Conservation (phyloP, 2,888 invertebrate genomes). For the Poecilus cupreus region DNA sequence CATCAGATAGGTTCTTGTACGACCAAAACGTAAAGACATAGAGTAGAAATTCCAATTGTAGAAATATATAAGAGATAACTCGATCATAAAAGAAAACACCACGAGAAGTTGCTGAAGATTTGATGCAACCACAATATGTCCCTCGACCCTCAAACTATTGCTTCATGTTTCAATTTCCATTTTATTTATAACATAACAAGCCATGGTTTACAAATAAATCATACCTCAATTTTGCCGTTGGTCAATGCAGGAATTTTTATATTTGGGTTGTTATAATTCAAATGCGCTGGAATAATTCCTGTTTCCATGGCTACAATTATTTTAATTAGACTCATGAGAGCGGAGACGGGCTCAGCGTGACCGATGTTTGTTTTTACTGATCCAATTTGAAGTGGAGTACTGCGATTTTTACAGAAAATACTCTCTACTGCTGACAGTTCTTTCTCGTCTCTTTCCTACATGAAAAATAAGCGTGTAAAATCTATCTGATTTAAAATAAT, state of each 20-base stretch:
- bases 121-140: background rate
- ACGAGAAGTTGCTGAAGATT: background rate
- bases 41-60: too few species aligned
- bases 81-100: background rate
- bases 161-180: background rate
- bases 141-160: background rate
- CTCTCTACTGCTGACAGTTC: slow-evolving; percentile 95
- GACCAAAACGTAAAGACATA: too few species aligned
- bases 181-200: too few species aligned
- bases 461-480: background rate
- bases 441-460: slow-evolving; percentile 74
- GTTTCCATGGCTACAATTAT: slow-evolving; percentile 93
- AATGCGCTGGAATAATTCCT: slow-evolving; percentile 90
- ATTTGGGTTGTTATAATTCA: slow-evolving; percentile 93
- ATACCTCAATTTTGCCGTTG: slow-evolving; percentile 88
- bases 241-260: slow-evolving; percentile 89
- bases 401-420: slow-evolving; percentile 88
- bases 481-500: background rate
- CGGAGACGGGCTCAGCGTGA: slow-evolving; percentile 94
- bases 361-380: slow-evolving; percentile 99
- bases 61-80: background rate
- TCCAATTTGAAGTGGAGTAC: slow-evolving; percentile 88
- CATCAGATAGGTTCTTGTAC: too few species aligned
- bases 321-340: slow-evolving; percentile 92
- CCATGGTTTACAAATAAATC: too few species aligned